A percentile compares a stretch with the other conserved stretches of the same genome.
Conservation (phyloP, 2,797 vertebrate species). For the Molossus alvarezi region DNA sequence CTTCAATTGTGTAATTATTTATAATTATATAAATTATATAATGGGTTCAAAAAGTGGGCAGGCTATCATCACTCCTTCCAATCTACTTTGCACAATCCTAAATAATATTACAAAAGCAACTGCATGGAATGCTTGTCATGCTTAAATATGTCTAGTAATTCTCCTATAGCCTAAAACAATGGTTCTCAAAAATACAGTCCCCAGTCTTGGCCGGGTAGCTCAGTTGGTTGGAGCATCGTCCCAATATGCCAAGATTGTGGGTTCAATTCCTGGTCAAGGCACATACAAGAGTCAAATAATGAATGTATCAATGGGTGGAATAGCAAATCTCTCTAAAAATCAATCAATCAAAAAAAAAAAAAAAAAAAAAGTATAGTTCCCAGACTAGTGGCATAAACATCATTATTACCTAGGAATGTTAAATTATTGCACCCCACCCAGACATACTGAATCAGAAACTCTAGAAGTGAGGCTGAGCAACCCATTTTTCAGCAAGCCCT, state of each 20-base stretch:
- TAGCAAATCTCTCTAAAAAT: neutral
- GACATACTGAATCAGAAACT: conserved; percentile 4
- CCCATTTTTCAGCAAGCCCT: conserved; percentile 13
- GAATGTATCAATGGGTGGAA: neutral
- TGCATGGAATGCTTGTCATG: neutral
- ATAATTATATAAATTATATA: neutral
- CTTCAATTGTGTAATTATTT: neutral
- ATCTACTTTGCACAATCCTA: neutral
- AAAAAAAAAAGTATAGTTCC: neutral
- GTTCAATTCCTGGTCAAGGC: neutral
- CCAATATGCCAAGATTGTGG: neutral
- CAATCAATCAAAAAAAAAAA: neutral
- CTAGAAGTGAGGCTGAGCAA: neutral
- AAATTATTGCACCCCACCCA: neutral
- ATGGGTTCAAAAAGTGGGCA: neutral
- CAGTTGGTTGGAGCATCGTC: neutral
- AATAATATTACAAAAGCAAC: conserved; percentile 22
- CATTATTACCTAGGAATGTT: neutral
- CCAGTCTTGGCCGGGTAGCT: neutral
- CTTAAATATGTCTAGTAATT: conserved; percentile 13
- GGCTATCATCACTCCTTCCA: neutral
- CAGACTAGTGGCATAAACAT: neutral
- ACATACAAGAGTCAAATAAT: neutral
- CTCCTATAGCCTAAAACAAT: neutral
- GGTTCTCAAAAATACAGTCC: neutral